phyloP scores from a whole-genome alignment of 2,797 vertebrate genomes.

The Melanogrammus aeglefinus region DNA sequence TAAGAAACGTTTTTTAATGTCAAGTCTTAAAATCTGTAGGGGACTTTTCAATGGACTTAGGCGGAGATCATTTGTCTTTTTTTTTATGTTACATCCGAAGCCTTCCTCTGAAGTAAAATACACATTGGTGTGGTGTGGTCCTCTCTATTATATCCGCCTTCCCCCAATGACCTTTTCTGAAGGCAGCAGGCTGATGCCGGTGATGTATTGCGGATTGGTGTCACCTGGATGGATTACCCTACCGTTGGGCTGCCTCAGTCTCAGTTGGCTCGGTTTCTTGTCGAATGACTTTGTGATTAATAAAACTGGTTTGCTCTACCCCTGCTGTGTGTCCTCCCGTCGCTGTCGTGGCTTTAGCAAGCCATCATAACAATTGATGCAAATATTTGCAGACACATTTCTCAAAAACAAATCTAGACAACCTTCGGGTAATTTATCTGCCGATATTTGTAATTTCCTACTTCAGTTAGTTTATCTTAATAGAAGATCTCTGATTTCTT shows the following conservation, averaged over 20 bases:
- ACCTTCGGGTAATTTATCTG: background rate
- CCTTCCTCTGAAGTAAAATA: background rate
- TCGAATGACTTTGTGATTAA: conserved; percentile 1
- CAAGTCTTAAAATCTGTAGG: background rate
- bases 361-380: background rate
- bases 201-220: background rate
- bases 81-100: background rate
- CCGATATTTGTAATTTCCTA: background rate
- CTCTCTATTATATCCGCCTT: background rate
- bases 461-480: background rate
- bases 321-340: background rate
- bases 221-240: background rate
- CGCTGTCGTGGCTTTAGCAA: background rate
- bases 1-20: background rate
- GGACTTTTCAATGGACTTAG: background rate
- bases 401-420: background rate
- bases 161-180: background rate
- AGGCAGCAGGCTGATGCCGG: background rate
- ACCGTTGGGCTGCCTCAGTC: background rate
- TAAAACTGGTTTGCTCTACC: background rate
- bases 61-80: background rate
- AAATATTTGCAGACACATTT: background rate
- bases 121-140: background rate
- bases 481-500: background rate
- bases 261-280: background rate